Evolutionary conservation across 2,888 invertebrate genomes (phyloP).

Genomic region (Andrena bicolor): DNA sequence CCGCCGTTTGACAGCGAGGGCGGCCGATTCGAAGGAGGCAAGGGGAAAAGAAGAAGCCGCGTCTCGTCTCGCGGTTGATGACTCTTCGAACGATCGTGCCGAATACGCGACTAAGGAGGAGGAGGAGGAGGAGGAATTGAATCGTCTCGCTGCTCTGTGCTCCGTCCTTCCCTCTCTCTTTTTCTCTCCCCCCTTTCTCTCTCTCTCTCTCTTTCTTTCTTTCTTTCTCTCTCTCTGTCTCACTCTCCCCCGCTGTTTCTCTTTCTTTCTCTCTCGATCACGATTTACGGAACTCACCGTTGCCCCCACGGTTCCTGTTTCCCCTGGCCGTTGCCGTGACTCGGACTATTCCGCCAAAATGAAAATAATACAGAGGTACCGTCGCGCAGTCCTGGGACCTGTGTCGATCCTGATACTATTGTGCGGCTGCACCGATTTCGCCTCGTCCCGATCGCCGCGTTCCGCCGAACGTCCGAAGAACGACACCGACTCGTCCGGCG

Average conservation of each 20-base stretch:
- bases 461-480: constrained; percentile 62
- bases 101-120: constrained; percentile 53
- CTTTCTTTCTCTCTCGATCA: constrained; percentile 14
- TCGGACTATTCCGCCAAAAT: constrained; percentile 57
- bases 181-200: background rate
- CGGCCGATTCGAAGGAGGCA: constrained; percentile 45
- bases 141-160: constrained; percentile 38
- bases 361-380: constrained; percentile 59
- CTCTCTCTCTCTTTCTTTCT: background rate
- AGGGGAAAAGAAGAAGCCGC: constrained; percentile 43
- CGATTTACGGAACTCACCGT: constrained; percentile 42
- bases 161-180: constrained; percentile 4
- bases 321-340: background rate
- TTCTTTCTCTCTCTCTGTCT: background rate
- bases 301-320: constrained; percentile 18
- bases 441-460: constrained; percentile 73
- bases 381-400: constrained; percentile 53
- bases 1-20: constrained; percentile 65
- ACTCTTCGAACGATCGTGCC: constrained; percentile 63
- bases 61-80: constrained; percentile 65
- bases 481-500: constrained; percentile 49
- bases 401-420: constrained; percentile 65
- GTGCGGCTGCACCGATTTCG: constrained; percentile 68
- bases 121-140: constrained; percentile 45
- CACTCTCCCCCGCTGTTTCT: constrained; percentile 4